Evolutionary conservation across 2,888 invertebrate genomes (phyloP).

Genomic region (Cosmia pyralina): DNA sequence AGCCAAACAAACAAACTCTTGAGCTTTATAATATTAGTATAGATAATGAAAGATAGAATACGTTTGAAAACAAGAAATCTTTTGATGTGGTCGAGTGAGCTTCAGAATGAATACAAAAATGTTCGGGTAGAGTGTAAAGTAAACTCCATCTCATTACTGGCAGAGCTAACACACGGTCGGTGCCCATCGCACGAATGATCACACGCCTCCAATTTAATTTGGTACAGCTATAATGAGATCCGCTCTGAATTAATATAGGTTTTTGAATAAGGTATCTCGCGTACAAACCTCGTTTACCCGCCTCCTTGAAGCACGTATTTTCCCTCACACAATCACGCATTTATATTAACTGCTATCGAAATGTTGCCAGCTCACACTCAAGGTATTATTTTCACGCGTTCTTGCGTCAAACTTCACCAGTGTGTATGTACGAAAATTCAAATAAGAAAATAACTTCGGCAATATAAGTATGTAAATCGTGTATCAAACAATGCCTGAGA

Average conservation of each 20-base stretch:
- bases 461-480: constrained; percentile 60
- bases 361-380: constrained; percentile 43
- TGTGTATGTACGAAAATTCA: constrained; percentile 53
- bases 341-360: constrained; percentile 61
- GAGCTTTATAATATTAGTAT: no score
- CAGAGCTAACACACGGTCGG: constrained; percentile 54
- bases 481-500: constrained; percentile 49
- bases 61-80: constrained; percentile 24
- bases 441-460: constrained; percentile 61
- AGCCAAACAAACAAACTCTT: no score
- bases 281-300: constrained; percentile 60
- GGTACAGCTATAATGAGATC: constrained; percentile 72
- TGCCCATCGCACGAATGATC: constrained; percentile 69
- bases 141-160: constrained; percentile 62
- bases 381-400: constrained; percentile 49
- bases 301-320: constrained; percentile 55
- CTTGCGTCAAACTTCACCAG: constrained; percentile 48
- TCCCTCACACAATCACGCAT: constrained; percentile 57
- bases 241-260: constrained; percentile 73
- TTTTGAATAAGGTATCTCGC: constrained; percentile 69
- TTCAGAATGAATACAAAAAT: constrained; percentile 54
- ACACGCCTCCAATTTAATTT: constrained; percentile 75
- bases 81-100: constrained; percentile 24
- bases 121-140: constrained; percentile 42
- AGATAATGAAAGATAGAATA: constrained; percentile 23